phyloP scores from a whole-genome alignment of 2,113 vertebrate species.

The Tiliqua scincoides region DNA sequence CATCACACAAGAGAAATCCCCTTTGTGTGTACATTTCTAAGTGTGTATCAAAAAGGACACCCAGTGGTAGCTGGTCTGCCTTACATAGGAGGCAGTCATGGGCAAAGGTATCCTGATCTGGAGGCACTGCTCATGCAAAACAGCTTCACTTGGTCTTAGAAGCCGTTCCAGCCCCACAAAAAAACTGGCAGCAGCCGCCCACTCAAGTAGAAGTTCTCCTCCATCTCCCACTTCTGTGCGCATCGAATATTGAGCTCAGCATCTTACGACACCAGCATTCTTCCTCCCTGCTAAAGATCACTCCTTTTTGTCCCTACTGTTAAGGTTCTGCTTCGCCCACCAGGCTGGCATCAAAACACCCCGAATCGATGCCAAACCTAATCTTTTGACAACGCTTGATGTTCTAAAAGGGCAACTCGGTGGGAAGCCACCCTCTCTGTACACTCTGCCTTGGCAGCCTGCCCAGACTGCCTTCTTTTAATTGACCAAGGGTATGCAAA shows the following conservation, averaged over 20 bases:
- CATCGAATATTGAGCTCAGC: not conserved
- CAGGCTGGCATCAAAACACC: conserved; percentile 22
- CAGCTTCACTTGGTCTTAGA: not conserved
- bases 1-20: too few relatives aligned
- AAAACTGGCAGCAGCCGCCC: not conserved
- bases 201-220: not conserved
- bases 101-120: not conserved
- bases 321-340: not conserved
- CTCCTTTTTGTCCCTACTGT: not conserved
- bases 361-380: not conserved
- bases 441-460: not conserved
- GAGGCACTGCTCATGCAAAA: conserved; percentile 17
- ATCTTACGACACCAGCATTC: not conserved
- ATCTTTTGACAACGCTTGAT: conserved; percentile 10
- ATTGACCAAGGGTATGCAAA: conserved; percentile 4
- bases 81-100: not conserved
- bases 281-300: not conserved
- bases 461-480: conserved; percentile 21
- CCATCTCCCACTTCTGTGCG: not conserved
- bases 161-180: not conserved
- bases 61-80: too few relatives aligned
- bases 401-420: conserved; percentile 19
- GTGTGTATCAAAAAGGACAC: too few relatives aligned
- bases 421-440: not conserved
- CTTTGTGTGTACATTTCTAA: too few relatives aligned